Evolutionary conservation across 2,888 invertebrate species (phyloP), one percentile per base, ranked within the genome.

Genomic region (Lordiphosa andalusiaca): DNA sequence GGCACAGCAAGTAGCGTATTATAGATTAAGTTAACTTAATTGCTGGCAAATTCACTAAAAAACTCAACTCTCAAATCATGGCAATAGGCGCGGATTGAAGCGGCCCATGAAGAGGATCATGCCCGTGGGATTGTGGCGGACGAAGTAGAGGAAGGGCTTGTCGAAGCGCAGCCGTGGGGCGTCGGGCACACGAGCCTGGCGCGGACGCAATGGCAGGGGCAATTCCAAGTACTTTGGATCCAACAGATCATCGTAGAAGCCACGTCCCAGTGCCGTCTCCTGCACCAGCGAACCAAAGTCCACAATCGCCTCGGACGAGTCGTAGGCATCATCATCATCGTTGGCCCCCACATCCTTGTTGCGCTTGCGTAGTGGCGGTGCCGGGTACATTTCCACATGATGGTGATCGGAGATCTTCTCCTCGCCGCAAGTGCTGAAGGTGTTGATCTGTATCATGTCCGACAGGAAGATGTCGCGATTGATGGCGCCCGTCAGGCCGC

Each of bases 121-220:
- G 62, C 96, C 96, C n/a, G 96, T 94, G 1, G 96, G 96, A 89
- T 96, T 96, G 89, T 97, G 96, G 85, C 96, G 92, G 10, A 96
- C 95, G 76, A 96, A 94, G 89, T 95, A 97, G 23, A 97, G 91
- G 91, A 97, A 97, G 0, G 96, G 96, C 85, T 96, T 92, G 82
- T 97, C 96, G 86, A 96, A 94, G 78, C 95, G 93, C 85, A 97
- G 91, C 85, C 96, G 91, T 4, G 94, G 95, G 13, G 91, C 90
- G 48, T 95, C 93, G 0, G 94, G 94, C 10, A 93, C 89, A 33
- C 94, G 91, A 3, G 94, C 94, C 76, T 94, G 94, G 71, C 94
- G 90, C 2, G 94, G 94, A 54, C 94, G 90, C 25, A 94, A 89
- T 13, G 94, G 93, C 49, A 94, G 85, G 0, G 94, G 94, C 65